Evolutionary conservation across 2,888 invertebrate species (phyloP).

Genomic region (Notodonta dromedarius): DNA sequence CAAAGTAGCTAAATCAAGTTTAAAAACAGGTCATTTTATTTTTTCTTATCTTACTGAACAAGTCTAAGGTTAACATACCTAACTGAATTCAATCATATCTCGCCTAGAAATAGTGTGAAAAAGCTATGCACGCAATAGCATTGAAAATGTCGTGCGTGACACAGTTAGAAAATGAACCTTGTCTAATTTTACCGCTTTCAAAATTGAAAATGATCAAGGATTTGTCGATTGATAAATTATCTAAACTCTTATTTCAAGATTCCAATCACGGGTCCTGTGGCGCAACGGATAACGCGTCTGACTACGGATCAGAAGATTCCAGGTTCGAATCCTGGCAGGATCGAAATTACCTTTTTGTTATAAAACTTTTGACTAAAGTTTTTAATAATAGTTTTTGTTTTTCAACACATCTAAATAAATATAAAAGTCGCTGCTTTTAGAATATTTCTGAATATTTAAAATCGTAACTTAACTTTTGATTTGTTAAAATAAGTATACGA

Average conservation of each 20-base stretch:
- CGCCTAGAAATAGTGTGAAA: slow-evolving; percentile 9
- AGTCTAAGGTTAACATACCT: background rate
- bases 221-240: background rate
- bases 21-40: background rate
- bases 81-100: slow-evolving; percentile 4
- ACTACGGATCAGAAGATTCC: slow-evolving; percentile 89
- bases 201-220: slow-evolving; percentile 1
- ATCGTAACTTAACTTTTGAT: too few relatives aligned
- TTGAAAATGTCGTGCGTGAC: slow-evolving; percentile 12
- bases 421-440: too few relatives aligned
- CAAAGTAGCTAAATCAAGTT: too few relatives aligned
- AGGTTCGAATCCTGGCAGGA: slow-evolving; percentile 87
- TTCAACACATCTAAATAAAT: background rate
- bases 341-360: slow-evolving; percentile 29
- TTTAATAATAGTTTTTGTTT: background rate
- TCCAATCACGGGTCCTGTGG: slow-evolving; percentile 70
- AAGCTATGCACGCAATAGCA: slow-evolving; percentile 26
- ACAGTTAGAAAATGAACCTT: slow-evolving; percentile 19
- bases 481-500: too few relatives aligned
- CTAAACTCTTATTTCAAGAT: slow-evolving; percentile 3
- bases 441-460: too few relatives aligned
- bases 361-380: background rate
- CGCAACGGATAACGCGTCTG: slow-evolving; percentile 89
- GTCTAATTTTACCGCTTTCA: slow-evolving; percentile 7
- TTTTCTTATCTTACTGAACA: background rate